phyloP scores from a whole-genome alignment of 2,888 invertebrate species.

The Lasioglossum leucozonium region DNA sequence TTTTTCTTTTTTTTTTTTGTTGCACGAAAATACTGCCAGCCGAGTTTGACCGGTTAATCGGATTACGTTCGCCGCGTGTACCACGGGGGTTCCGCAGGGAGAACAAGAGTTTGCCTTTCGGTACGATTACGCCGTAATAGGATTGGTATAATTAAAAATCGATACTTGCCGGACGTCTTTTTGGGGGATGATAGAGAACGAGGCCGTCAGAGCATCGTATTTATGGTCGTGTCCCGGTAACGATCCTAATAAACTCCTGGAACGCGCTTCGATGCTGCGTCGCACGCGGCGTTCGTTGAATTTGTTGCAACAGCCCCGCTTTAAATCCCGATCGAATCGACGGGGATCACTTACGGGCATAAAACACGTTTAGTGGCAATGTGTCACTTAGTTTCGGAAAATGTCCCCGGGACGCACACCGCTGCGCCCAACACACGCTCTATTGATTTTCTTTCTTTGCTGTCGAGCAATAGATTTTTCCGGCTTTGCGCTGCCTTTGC shows the following conservation, averaged over 20 bases:
- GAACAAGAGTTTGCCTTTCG: slow-evolving; percentile 30
- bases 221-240: slow-evolving; percentile 46
- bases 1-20: neutral
- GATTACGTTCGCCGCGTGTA: slow-evolving; percentile 21
- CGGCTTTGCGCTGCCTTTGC: neutral
- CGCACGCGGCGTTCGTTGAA: neutral
- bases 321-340: slow-evolving; percentile 44
- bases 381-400: neutral
- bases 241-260: slow-evolving; percentile 55
- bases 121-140: slow-evolving; percentile 39
- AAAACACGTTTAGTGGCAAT: slow-evolving; percentile 23
- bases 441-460: slow-evolving; percentile 12
- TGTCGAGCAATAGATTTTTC: slow-evolving; percentile 1
- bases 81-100: slow-evolving; percentile 13
- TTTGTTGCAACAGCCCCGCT: slow-evolving; percentile 14
- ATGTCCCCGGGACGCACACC: neutral
- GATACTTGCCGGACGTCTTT: slow-evolving; percentile 24
- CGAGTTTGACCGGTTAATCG: slow-evolving; percentile 36
- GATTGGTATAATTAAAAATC: slow-evolving; percentile 58
- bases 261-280: slow-evolving; percentile 15
- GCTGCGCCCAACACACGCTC: neutral
- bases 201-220: slow-evolving; percentile 13
- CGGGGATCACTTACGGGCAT: slow-evolving; percentile 35
- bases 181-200: slow-evolving; percentile 23
- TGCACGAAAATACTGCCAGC: neutral